Base-by-base conservation (phyloP, 2,888 invertebrate genomes). In the Nemapogon koenigi region DNA sequence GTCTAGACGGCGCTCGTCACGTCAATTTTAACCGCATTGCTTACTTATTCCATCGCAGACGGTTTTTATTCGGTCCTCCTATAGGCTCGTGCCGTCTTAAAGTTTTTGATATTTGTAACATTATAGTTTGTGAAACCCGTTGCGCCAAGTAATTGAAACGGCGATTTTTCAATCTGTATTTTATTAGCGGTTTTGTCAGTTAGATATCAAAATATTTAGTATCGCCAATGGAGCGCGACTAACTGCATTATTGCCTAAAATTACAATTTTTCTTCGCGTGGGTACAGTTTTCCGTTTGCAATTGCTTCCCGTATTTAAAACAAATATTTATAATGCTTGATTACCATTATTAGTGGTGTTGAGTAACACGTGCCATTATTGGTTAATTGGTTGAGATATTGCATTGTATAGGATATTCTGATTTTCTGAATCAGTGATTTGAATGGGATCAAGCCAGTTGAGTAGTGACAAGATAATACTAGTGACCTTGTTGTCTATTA, bases 401-500 rank as follows among this genome's bases (percentile, higher is more conserved):
- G 6, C 6, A 7, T 22, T 22, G 22, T 22, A 10, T 22, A 22
- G 10, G 22, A 6, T 22, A 10, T 22, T 7, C 22, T 7, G 6
- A 10, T 6, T 6, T 22, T 22, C 22, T 22, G 10, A 6, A 22
- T 22, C 22, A 7, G 22, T 22, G 10, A 6, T 22, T 22, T 22
- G 22, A 7, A 22, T 22, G 22, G 32, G 33, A 33, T 33, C 19
- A 33, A 2, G 33, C 19, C 18, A 19, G 11, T 33, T 33, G 33
- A 33, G 33, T 19, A 33, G 18, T 33, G 16, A 11, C n/a, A n/a
- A 40, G 43, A 48, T 52, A 49, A 51, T 50, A 47, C 43, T 43
- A 47, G 45, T 49, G 52, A 55, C 59, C 62, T 66, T 64, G 57
- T 52, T 49, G 42, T 50, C 47, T 42, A 58, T 61, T 62, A 59